A percentile compares a stretch with the other conserved stretches of the same genome.
phyloP scores from a whole-genome alignment of 1,140 invertebrate species.

The Bombus picipes region DNA sequence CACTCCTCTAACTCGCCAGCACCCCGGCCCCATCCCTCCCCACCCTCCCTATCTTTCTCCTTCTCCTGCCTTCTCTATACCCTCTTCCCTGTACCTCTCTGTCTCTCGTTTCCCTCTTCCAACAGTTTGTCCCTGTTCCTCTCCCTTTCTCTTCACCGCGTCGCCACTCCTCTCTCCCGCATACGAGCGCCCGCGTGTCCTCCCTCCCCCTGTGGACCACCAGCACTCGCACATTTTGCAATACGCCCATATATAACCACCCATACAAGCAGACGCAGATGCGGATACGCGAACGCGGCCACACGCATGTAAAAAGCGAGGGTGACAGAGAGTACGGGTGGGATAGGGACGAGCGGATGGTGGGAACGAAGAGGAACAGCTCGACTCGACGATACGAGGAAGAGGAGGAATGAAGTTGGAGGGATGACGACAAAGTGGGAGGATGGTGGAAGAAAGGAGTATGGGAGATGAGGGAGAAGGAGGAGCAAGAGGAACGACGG shows the following conservation, averaged over 20 bases:
- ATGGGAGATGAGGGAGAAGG: conserved; percentile 1
- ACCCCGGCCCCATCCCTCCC: conserved; percentile 38
- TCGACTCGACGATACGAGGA: not conserved
- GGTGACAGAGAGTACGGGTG: conserved; percentile 29
- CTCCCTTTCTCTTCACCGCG: not conserved
- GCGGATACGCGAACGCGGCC: conserved; percentile 43
- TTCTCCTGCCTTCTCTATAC: not conserved
- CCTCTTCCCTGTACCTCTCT: not conserved
- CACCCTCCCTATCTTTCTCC: conserved; percentile 41
- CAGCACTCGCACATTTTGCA: conserved; percentile 33
- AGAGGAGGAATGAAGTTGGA: not conserved
- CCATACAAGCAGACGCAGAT: conserved; percentile 41
- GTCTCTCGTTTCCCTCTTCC: conserved; percentile 8
- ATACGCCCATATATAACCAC: conserved; percentile 41
- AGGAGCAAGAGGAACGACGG: conserved; percentile 60
- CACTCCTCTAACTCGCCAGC: conserved; percentile 63
- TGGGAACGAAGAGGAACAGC: conserved; percentile 39
- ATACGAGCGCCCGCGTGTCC: conserved; percentile 14
- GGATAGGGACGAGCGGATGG: not conserved
- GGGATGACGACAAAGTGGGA: not conserved
- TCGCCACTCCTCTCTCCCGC: not conserved
- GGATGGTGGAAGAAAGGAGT: not conserved
- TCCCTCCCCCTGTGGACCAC: conserved; percentile 19
- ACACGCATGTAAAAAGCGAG: conserved; percentile 55
- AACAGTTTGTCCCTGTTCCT: conserved; percentile 6